These are phyloP conservation scores for Phragmatobia fuliginosa DNA, from an alignment of 2,888 invertebrate genomes.

Conservation along the genomic window DNA sequence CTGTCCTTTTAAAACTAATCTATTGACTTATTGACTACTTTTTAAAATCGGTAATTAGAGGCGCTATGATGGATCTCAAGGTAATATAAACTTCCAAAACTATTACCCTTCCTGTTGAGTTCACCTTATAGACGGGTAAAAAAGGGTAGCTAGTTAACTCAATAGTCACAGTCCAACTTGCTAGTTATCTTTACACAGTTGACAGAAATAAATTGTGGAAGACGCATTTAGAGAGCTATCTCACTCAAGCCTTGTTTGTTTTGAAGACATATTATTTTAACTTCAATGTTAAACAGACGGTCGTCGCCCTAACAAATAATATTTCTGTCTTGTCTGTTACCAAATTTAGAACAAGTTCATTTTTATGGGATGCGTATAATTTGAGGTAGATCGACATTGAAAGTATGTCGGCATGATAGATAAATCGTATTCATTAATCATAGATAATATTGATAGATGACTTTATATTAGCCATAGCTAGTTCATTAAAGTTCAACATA, in stretches of 20 bases:
- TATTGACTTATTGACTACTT: too few relatives aligned
- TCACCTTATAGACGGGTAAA: too few relatives aligned
- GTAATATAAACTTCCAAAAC: too few relatives aligned
- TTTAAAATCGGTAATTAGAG: too few relatives aligned
- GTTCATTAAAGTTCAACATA: conserved; percentile 59
- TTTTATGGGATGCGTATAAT: conserved; percentile 45
- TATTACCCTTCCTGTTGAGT: too few relatives aligned
- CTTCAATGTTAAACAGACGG: conserved; percentile 61
- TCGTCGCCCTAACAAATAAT: conserved; percentile 73
- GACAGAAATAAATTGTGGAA: conserved; percentile 41
- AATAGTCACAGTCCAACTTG: too few relatives aligned
- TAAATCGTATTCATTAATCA: conserved; percentile 24
- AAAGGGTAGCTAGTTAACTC: conserved; percentile 9
- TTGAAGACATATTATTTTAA: conserved; percentile 52
- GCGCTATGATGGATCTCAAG: too few relatives aligned
- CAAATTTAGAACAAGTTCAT: conserved; percentile 70
- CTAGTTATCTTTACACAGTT: conserved; percentile 26
- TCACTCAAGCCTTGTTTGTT: conserved; percentile 58
- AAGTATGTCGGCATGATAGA: not conserved
- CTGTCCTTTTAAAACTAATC: too few relatives aligned
- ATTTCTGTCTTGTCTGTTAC: conserved; percentile 64
- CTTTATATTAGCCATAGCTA: conserved; percentile 52
- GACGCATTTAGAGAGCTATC: conserved; percentile 53
- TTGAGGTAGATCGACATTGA: conserved; percentile 36
- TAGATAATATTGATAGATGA: conserved; percentile 46